Evolutionary conservation across 2,888 invertebrate genomes (phyloP).

Genomic region (Alsophila aescularia): DNA sequence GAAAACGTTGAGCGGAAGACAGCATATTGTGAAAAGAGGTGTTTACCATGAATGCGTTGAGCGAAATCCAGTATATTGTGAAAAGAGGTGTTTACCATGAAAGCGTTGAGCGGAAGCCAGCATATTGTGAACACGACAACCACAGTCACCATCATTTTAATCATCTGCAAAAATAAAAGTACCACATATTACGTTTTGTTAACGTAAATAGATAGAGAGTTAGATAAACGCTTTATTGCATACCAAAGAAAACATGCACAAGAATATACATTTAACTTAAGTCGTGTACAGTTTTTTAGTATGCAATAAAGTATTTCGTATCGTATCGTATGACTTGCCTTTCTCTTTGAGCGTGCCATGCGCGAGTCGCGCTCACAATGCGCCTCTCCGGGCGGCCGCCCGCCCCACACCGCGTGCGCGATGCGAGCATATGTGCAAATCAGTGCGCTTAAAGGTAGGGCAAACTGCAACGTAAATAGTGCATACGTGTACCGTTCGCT

Average conservation of each 20-base stretch:
- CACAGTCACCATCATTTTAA: constrained; percentile 96
- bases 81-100: constrained; percentile 55
- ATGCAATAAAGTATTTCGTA: too few species aligned
- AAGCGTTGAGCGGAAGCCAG: constrained; percentile 91
- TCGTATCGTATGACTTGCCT: constrained; percentile 82
- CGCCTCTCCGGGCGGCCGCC: constrained; percentile 94
- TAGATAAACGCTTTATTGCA: neutral
- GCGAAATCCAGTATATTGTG: too few species aligned
- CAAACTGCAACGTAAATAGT: constrained; percentile 92
- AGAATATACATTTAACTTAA: too few species aligned
- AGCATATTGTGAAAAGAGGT: constrained; percentile 93
- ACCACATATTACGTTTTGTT: too few species aligned
- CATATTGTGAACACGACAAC: constrained; percentile 94
- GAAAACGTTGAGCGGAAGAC: constrained; percentile 90
- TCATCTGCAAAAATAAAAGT: constrained; percentile 89
- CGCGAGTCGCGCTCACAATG: constrained; percentile 92
- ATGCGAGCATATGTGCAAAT: constrained; percentile 94
- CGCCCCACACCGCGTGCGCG: constrained; percentile 93
- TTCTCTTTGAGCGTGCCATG: constrained; percentile 93
- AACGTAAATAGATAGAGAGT: too few species aligned
- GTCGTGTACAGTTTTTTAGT: too few species aligned
- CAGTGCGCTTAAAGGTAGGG: constrained; percentile 91
- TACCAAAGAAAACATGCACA: too few species aligned
- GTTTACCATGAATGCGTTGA: too few species aligned
- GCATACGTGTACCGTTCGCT: constrained; percentile 90